Evolutionary conservation across 2,888 invertebrate genomes (phyloP), one percentile per base, ranked within the genome.

Genomic region (Apamea monoglypha): DNA sequence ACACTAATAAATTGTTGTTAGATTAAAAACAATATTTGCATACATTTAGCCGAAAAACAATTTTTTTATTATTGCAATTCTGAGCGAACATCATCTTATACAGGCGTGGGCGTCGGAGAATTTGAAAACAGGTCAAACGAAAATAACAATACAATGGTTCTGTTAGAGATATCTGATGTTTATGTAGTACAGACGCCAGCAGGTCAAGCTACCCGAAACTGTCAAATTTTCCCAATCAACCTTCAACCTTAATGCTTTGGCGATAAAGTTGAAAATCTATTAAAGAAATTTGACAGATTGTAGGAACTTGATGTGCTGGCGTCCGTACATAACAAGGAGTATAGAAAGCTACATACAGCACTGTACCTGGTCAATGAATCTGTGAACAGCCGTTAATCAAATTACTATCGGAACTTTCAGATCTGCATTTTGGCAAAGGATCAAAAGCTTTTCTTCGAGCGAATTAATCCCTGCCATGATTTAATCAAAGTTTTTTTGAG

Each of bases 41-140:
- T 53, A 36, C 16, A 40, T 69, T 53, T 53, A 74, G 2, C 7
- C 16, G 4, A 63, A 59, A 64, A 68, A 74, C 69, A 68, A 59
- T n/a, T 78, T 81, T 70, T 64, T 76, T 25, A 53, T 68, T 72
- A 76, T 67, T 83, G 70, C 76, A 83, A 75, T 81, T 78, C 68
- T 63, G 50, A 63, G 67, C 70, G 68, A 64, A 72, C 59, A 74
- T 53, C 71, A 12, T 32, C 64, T 61, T 73, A 25, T 71, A 44
- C 29, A 67, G 68, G 77, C 82, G 88, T 89, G 85, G 88, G 89
- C 85, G 87, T 74, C 56, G 64, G 76, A 87, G 71, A 87, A 88
- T 88, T 88, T 86, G 71, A 80, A 91, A 91, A 87, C 83, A 88
- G 90, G 90, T 91, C 90, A 91, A 88, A 87, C 87, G 81, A 89